These are phyloP conservation scores for Oligia latruncula DNA, from an alignment of 2,888 invertebrate genomes.

Conservation along the genomic window DNA sequence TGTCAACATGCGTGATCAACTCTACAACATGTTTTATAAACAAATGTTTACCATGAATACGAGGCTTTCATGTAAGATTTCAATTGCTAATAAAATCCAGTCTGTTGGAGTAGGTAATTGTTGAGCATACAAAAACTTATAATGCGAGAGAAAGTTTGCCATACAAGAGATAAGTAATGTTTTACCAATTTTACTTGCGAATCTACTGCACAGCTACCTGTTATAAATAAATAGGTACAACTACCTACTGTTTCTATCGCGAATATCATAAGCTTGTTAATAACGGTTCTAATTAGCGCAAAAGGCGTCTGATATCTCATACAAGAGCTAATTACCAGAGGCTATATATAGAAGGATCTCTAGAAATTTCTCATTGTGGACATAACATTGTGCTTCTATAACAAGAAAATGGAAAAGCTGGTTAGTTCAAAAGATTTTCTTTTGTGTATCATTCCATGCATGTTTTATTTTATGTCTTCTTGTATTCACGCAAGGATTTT, in stretches of 20 bases:
- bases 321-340: slow-evolving; percentile 48
- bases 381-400: neutral
- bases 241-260: slow-evolving; percentile 2
- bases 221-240: neutral
- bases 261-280: slow-evolving; percentile 53
- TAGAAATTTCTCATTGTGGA: neutral
- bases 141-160: neutral
- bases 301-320: slow-evolving; percentile 37
- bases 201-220: neutral
- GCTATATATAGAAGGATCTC: slow-evolving; percentile 46
- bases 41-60: too few species aligned
- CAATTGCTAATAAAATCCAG: neutral
- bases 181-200: neutral
- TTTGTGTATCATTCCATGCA: neutral
- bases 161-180: neutral
- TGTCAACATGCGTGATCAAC: too few species aligned
- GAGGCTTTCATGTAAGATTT: neutral
- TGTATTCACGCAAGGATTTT: neutral
- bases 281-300: slow-evolving; percentile 47
- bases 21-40: too few species aligned
- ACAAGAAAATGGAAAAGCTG: slow-evolving; percentile 49
- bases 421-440: slow-evolving; percentile 35
- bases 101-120: neutral
- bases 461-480: neutral
- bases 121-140: neutral